Evolutionary conservation across 2,888 invertebrate species (phyloP), one percentile per base, ranked within the genome.

Genomic region (Orthosia incerta): DNA sequence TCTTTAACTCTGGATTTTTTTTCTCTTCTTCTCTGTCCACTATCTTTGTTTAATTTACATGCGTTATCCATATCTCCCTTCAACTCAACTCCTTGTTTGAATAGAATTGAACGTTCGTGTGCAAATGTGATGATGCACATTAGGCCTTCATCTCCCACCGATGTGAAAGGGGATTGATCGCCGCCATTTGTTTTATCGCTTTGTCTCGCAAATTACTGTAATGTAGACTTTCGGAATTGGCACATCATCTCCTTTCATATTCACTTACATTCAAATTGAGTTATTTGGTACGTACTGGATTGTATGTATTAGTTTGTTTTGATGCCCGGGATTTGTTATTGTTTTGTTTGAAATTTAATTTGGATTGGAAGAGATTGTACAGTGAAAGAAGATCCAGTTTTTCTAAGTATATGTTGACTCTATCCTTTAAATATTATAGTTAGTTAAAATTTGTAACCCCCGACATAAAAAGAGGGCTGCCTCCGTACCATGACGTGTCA

Each of bases 61-160:
- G 11, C 18, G 11, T 62, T 16, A 69, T 63, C 63, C 60, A 67
- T 7, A 2, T 23, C 64, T 39, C 50, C 18, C 3, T 50, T 83
- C 87, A n/a, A n/a, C 75, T 3, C 72, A 84, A 16, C 61, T 83
- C 69, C 72, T 78, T 72, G 81, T 83, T 63, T 77, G 71, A 89
- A 91, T 89, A 88, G 89, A 92, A 93, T 93, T 92, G 93, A 89
- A 89, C 88, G 89, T 88, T 55, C 87, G 90, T 94, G 93, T 95
- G 95, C 94, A 95, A 95, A 95, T 96, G 95, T 92, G 95, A 96
- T 95, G 95, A 92, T 85, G 87, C 87, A 89, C 95, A 95, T 96
- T 95, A 95, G 94, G 95, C 91, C 86, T 92, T 93, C 93, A 93
- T 94, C 93, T 90, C 87, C 88, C 86, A 88, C 79, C 82, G 86